Evolutionary conservation across 1,140 invertebrate genomes (phyloP).

Genomic region (Ceratina australensis): DNA sequence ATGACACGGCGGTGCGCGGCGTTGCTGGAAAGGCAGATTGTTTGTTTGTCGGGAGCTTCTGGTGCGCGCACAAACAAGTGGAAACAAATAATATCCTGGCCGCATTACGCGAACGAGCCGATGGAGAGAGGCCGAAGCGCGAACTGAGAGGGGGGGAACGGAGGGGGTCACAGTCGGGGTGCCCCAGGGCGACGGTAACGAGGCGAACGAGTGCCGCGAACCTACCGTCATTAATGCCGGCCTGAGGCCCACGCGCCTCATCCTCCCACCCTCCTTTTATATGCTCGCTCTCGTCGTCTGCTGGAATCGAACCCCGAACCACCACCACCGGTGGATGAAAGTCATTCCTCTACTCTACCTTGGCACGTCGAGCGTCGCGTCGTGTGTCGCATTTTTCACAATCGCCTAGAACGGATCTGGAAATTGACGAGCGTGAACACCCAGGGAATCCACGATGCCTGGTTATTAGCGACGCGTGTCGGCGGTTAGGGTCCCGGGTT

Average conservation of each 20-base stretch:
- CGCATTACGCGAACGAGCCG: conserved; percentile 65
- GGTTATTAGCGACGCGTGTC: conserved; percentile 35
- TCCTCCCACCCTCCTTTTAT: neutral
- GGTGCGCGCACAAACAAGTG: conserved; percentile 73
- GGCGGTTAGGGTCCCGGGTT: neutral
- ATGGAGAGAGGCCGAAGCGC: conserved; percentile 28
- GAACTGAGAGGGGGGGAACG: conserved; percentile 10
- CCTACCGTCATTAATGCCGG: conserved; percentile 76
- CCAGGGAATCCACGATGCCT: neutral
- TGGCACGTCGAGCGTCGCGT: too few relatives aligned
- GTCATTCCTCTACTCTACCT: neutral
- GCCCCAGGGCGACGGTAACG: conserved; percentile 74
- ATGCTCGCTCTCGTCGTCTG: neutral
- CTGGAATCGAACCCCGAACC: conserved; percentile 8
- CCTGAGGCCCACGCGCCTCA: conserved; percentile 67
- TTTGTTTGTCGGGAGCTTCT: conserved; percentile 74
- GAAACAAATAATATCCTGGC: conserved; percentile 79
- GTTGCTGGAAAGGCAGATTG: conserved; percentile 61
- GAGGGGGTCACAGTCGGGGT: conserved; percentile 36
- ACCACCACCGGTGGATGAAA: neutral
- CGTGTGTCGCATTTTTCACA: conserved; percentile 33
- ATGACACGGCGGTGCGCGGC: conserved; percentile 11
- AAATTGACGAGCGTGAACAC: conserved; percentile 45
- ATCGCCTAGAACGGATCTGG: conserved; percentile 30
- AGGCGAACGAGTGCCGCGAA: conserved; percentile 71